These are phyloP conservation scores for Brachionichthys hirsutus DNA, from an alignment of 2,113 vertebrate genomes.

Conservation along the genomic window DNA sequence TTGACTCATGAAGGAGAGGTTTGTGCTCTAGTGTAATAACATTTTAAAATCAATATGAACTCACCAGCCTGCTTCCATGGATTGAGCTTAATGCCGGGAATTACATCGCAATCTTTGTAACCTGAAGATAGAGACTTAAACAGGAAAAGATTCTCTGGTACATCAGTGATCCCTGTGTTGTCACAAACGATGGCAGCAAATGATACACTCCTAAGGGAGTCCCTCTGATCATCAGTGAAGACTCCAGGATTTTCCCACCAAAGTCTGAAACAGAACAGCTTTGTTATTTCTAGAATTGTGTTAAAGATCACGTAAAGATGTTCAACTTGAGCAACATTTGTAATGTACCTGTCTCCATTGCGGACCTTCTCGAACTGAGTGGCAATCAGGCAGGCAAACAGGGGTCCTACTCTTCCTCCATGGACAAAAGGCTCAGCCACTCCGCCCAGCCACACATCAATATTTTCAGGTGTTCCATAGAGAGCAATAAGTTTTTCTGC, in stretches of 20 bases:
- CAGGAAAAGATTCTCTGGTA: constrained; percentile 65
- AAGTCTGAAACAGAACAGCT: constrained; percentile 59
- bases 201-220: constrained; percentile 44
- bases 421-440: constrained; percentile 66
- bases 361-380: constrained; percentile 66
- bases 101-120: constrained; percentile 50
- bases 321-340: neutral
- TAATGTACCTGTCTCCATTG: constrained; percentile 59
- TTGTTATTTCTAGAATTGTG: neutral
- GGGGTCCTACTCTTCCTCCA: constrained; percentile 79
- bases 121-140: constrained; percentile 38
- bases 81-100: constrained; percentile 64
- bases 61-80: constrained; percentile 70
- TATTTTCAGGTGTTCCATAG: constrained; percentile 71
- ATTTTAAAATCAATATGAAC: constrained; percentile 7
- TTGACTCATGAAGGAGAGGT: no score
- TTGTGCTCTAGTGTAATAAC: no score
- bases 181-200: constrained; percentile 77
- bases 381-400: constrained; percentile 76
- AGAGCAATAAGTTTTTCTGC: constrained; percentile 55
- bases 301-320: neutral
- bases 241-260: constrained; percentile 76
- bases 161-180: constrained; percentile 73
- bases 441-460: constrained; percentile 75
- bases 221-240: constrained; percentile 68